Evolutionary conservation across 2,113 vertebrate genomes (phyloP), one percentile per base, ranked within the genome.

Genomic region (Sebastes schlegelii): DNA sequence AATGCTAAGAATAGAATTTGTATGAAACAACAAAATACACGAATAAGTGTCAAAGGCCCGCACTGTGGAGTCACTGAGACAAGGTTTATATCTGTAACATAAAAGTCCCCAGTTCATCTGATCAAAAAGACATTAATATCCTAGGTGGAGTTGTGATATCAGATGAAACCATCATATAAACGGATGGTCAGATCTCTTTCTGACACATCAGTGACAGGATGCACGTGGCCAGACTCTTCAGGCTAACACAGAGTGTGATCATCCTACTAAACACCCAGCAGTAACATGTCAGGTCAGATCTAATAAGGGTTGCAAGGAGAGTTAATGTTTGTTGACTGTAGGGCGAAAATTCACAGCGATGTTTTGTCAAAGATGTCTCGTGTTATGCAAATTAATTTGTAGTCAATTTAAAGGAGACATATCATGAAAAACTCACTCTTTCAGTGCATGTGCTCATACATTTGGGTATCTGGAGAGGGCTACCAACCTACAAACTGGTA

Each of bases 141-240:
- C 61, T 40, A 69, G 73, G 61, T 61, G 34, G 58, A n/a, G 9
- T 11, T 21, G n/a, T n/a, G 42, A 58, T 77, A 72, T 77, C 75
- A 73, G 46, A 70, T 26, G 49, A 49, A 65, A 43, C 5, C n/a
- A 16, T 34, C 52, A 13, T 5, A n/a, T 21, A 17, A 46, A 76
- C 13, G 5, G 23, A n/a, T 11, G 16, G 66, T n/a, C 2, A 21
- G 52, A 13, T 71, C 7, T 16, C n/a, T n/a, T n/a, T 57, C 52
- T 58, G 40, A 46, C 19, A 52, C 8, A 63, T 26, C 60, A 45
- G 21, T 19, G 19, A 68, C 49, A 84, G 63, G 23, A 34, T 63
- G 19, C 21, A 74, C 64, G 70, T 79, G n/a, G 49, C 0, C 21
- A 52, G 55, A 34, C 0, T 34, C 34, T 34, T 34, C 34, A 34